phyloP scores from a whole-genome alignment of 2,113 vertebrate species.

The Bucco capensis region DNA sequence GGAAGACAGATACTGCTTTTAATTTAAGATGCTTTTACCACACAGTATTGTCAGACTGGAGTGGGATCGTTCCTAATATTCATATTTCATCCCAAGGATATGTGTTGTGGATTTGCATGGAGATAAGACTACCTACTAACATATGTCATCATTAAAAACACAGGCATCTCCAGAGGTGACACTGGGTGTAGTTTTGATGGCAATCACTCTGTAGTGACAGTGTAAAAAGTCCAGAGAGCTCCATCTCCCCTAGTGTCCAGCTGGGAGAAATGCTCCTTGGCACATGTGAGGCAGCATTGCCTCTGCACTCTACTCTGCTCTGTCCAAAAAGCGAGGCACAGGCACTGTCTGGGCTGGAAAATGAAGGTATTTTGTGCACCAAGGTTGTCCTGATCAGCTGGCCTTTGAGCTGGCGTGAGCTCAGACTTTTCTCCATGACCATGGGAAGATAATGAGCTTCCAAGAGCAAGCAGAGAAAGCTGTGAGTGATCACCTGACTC shows the following conservation, averaged over 20 bases:
- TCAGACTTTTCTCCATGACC: background rate
- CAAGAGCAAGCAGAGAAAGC: background rate
- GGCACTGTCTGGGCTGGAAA: background rate
- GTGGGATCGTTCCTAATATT: background rate
- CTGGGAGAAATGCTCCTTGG: background rate
- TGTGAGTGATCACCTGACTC: background rate
- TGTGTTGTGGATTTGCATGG: rapidly evolving
- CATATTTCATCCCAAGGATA: background rate
- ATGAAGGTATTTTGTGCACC: background rate
- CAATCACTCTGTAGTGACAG: background rate
- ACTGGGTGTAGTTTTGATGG: background rate
- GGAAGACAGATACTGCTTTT: background rate
- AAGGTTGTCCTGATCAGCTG: background rate
- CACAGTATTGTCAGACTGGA: background rate
- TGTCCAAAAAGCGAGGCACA: background rate
- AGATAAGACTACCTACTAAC: background rate
- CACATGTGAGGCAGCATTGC: rapidly evolving
- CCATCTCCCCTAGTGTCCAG: rapidly evolving
- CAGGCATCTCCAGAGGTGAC: background rate
- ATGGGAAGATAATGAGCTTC: background rate
- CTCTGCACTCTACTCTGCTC: rapidly evolving
- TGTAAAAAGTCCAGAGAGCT: background rate
- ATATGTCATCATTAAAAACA: background rate
- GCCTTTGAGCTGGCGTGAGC: background rate
- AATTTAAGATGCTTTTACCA: background rate